Base-by-base conservation (phyloP, 2,113 vertebrate species). In the Boulengeromyrus knoepffleri region DNA sequence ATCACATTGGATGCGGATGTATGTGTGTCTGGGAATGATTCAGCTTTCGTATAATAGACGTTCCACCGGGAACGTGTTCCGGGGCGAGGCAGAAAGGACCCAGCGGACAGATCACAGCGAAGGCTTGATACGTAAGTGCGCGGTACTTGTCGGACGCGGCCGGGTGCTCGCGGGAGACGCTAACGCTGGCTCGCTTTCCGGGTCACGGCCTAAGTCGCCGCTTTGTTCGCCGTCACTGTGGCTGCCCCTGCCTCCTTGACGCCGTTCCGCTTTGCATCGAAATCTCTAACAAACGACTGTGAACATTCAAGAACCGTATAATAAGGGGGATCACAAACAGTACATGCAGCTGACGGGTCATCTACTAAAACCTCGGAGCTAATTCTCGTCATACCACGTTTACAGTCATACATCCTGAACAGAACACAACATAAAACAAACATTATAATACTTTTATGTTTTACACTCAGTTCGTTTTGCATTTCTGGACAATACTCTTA, bases 61-160 rank as follows among this genome's bases (percentile, higher is more conserved):
- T 49, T 47, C 12, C 31, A 6, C 74, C 7, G 13, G 74, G 74
- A 42, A 80, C 2, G n/a, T 45, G 87, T 21, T 56, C 50, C n/a
- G 12, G 47, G 49, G 31, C 39, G n/a, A 42, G 53, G 89, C 80
- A 5, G n/a, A 58, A 53, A 19, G 91, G 91, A 92, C 90, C 21
- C 91, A 24, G 7, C 10, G 27, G 92, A 70, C 10, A 92, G 91
- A 94, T 94, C 92, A 94, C 93, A 95, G 93, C 92, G 92, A 94
- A 90, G 89, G 90, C 92, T 94, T 94, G 95, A 95, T 94, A 95
- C 94, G 94, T 90, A 94, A 95, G 95, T 95, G 95, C 93, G 94
- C 94, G 90, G 87, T 91, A 92, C 93, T 90, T 39, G 24, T 87
- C 87, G 87, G 88, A 89, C 52, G 2, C 12, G 27, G 36, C 45